A percentile compares a stretch with the other conserved stretches of the same genome.
Evolutionary conservation across 1,140 invertebrate genomes (phyloP).

Genomic region (Papilio machaon): DNA sequence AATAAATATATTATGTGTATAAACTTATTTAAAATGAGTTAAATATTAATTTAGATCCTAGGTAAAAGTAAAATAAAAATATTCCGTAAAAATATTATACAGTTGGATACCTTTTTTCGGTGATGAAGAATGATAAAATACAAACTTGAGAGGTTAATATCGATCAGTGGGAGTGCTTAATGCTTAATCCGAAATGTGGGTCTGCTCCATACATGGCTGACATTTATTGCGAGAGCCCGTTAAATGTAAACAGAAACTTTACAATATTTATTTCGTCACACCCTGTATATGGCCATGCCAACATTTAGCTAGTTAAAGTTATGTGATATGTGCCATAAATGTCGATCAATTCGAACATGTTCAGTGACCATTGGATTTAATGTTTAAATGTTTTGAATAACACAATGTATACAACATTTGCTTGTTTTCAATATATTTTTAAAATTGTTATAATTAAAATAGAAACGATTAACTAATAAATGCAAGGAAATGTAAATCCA

Average conservation of each 20-base stretch:
- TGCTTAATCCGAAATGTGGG: constrained; percentile 33
- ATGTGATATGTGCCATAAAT: constrained; percentile 3
- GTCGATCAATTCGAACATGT: constrained; percentile 4
- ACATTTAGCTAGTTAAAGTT: constrained; percentile 21
- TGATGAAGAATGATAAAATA: constrained; percentile 40
- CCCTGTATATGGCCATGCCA: constrained; percentile 13
- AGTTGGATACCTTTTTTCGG: constrained; percentile 38
- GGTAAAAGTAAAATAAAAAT: background rate
- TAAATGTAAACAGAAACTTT: constrained; percentile 34
- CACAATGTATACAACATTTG: background rate
- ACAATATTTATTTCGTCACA: constrained; percentile 31
- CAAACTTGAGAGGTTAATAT: constrained; percentile 27
- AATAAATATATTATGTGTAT: too few relatives aligned
- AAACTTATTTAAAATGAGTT: too few relatives aligned
- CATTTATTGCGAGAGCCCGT: constrained; percentile 28
- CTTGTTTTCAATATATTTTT: background rate
- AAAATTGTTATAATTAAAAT: background rate
- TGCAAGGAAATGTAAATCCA: too few relatives aligned
- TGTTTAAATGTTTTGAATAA: background rate
- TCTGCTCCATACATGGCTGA: constrained; percentile 25
- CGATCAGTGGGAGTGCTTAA: constrained; percentile 37
- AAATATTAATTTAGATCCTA: too few relatives aligned
- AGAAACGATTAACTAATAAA: background rate
- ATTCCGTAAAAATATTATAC: constrained; percentile 44
- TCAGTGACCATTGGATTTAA: constrained; percentile 21